Evolutionary conservation across 2,888 invertebrate species (phyloP).

Genomic region (Amphipyra tragopoginis): DNA sequence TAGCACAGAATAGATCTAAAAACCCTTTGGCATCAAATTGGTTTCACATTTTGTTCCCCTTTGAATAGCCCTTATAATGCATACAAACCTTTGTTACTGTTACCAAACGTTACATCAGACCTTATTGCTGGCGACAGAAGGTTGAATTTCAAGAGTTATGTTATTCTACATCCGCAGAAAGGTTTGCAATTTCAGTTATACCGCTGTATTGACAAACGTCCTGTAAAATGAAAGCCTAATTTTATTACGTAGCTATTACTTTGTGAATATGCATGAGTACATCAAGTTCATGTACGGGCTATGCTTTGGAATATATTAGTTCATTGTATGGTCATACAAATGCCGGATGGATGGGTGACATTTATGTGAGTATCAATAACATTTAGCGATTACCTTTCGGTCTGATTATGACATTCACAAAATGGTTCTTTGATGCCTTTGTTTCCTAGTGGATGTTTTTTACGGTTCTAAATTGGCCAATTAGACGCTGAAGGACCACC

Average conservation of each 20-base stretch:
- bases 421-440: background rate
- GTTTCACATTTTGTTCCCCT: constrained; percentile 58
- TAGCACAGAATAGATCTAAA: constrained; percentile 45
- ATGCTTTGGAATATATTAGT: constrained; percentile 5
- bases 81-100: constrained; percentile 6
- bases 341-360: background rate
- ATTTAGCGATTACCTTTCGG: background rate
- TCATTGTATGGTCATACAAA: background rate
- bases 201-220: constrained; percentile 63
- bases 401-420: background rate
- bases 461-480: too few species aligned
- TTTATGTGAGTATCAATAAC: background rate
- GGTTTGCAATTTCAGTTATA: constrained; percentile 45
- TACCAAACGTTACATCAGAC: background rate
- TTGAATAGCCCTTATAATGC: constrained; percentile 46
- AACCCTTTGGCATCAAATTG: constrained; percentile 58
- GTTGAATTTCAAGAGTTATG: constrained; percentile 7
- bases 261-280: constrained; percentile 42
- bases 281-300: background rate
- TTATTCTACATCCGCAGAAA: background rate
- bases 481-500: too few species aligned
- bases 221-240: constrained; percentile 77
- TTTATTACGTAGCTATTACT: constrained; percentile 74
- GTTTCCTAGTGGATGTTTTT: background rate
- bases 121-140: background rate